Base-by-base conservation (phyloP, 2,797 vertebrate genomes). In the Acanthopagrus latus region DNA sequence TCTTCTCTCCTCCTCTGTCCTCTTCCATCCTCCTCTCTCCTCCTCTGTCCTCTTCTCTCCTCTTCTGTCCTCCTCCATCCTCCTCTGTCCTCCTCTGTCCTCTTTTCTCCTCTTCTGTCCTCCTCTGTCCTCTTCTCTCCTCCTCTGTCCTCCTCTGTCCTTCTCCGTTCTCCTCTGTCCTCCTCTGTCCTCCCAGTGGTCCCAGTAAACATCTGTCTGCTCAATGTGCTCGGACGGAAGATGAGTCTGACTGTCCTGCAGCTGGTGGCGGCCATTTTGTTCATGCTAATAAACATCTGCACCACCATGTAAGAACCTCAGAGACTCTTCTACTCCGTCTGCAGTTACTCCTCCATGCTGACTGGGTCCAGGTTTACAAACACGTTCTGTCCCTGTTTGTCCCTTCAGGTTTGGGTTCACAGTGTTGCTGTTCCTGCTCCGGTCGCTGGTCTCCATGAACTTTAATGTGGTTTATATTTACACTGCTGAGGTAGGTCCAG, bases 401-500 rank as follows among this genome's bases (percentile, higher is more conserved):
- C 20, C 64, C n/a, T 84, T 21, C 50, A 99, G 98, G 2, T 64
- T 95, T 0, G 96, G 97, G 4, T 95, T 96, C 81, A 97, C 88
- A 0, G 93, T 95, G 27, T 93, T 99, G 84, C 95, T 99, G 48
- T 98, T 99, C 86, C 86, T 97, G 89, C 92, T 99, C 33, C 95
- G 96, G 7, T 96, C 97, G 7, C 86, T 98, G 87, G 97, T 98
- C 64, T 95, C 98, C 1, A 97, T 98, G 76, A 99, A 98, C 91
- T 99, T 99, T 91, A 98, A 94, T 58, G 97, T 97, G 84, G 96
- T 98, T 86, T 99, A 99, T 75, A 97, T 99, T 85, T 99, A 99
- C 84, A 99, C 98, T 0, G 98, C 98, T 11, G 98, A 99, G 97
- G 98, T 99, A 29, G 1, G 93, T 90, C 46, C 38, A 21, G 23